phyloP scores from a whole-genome alignment of 2,797 vertebrate species.

The Anguilla megastoma region DNA sequence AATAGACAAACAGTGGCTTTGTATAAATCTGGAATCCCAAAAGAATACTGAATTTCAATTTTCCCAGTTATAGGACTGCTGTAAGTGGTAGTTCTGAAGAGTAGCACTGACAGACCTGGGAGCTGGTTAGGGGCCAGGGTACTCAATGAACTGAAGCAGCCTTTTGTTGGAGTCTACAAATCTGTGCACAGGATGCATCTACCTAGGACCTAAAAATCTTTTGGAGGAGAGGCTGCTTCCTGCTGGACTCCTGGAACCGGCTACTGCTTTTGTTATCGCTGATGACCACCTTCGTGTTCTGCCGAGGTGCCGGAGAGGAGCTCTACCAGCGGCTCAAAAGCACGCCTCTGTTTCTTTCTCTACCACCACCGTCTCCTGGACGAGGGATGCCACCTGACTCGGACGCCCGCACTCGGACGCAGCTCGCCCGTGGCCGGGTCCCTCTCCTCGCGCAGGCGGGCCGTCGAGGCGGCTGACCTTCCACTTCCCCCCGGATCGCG shows the following conservation, averaged over 20 bases:
- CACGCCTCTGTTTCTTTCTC: neutral
- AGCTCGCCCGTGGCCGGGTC: neutral
- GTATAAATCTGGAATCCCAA: neutral
- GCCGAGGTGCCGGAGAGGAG: neutral
- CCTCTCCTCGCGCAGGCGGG: no score
- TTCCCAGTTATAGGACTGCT: neutral
- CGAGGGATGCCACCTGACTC: neutral
- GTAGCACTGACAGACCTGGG: neutral
- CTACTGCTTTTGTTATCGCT: neutral
- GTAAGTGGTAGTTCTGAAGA: neutral
- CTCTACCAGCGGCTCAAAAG: neutral
- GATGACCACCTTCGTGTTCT: neutral
- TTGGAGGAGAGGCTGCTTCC: neutral
- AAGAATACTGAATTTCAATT: neutral
- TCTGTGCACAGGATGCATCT: neutral
- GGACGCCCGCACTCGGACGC: neutral
- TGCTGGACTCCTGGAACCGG: neutral
- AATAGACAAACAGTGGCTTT: neutral
- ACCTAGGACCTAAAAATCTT: neutral
- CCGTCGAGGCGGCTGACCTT: constrained; percentile 71
- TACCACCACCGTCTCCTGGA: neutral
- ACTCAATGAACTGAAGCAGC: neutral
- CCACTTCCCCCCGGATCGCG: constrained; percentile 80
- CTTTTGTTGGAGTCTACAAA: neutral
- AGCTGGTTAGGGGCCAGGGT: neutral